Percentiles rank a stretch among this genome's conserved stretches.
Evolutionary conservation across 2,888 invertebrate genomes (phyloP).

Genomic region (Digitonthophagus gazella): DNA sequence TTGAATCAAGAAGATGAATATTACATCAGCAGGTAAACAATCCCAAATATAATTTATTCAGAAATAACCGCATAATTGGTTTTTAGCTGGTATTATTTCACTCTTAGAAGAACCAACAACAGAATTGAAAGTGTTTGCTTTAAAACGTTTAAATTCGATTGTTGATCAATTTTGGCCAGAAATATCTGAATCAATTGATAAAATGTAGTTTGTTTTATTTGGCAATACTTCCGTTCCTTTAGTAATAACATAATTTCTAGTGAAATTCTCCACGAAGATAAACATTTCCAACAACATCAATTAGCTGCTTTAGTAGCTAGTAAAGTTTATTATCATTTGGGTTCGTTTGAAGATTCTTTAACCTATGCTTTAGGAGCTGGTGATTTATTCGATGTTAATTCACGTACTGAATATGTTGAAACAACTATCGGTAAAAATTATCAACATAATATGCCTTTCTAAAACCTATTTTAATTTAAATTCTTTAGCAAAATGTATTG

Average conservation of each 20-base stretch:
- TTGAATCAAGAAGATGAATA: conserved; percentile 57
- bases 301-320: conserved; percentile 96
- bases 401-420: conserved; percentile 92
- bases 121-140: conserved; percentile 89
- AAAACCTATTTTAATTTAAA: conserved; percentile 23
- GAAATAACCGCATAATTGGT: conserved; percentile 18
- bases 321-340: conserved; percentile 97
- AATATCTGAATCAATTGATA: conserved; percentile 95
- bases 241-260: too few relatives aligned
- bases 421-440: conserved; percentile 84
- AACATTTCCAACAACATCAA: conserved; percentile 82
- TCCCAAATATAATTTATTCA: conserved; percentile 8
- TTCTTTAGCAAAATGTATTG: conserved; percentile 86
- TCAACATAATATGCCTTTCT: too few relatives aligned
- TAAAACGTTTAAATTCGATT: conserved; percentile 88
- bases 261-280: conserved; percentile 94
- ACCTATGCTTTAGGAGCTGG: conserved; percentile 97
- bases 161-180: conserved; percentile 99
- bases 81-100: conserved; percentile 87
- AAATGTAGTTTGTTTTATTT: too few relatives aligned
- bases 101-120: conserved; percentile 92
- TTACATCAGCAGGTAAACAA: conserved; percentile 55
- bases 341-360: conserved; percentile 94
- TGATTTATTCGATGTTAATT: conserved; percentile 91
- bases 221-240: too few relatives aligned